Conservation (phyloP, 2,113 vertebrate species). For the Menidia beryllina region DNA sequence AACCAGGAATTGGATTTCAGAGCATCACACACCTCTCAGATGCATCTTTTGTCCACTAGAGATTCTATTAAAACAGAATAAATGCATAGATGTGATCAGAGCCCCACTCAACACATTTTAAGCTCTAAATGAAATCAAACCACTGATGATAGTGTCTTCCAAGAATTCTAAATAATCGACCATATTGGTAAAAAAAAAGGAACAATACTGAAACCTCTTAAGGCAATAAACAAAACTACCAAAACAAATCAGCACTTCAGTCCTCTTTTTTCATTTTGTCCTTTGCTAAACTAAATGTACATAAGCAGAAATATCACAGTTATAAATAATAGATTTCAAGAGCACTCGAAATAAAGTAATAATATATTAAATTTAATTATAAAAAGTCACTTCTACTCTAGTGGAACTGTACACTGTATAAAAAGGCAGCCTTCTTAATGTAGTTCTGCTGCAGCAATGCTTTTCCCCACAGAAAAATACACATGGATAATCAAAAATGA, state of each 20-base stretch:
- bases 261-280: constrained; percentile 61
- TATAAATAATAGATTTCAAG: constrained; percentile 87
- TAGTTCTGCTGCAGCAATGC: constrained; percentile 67
- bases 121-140: neutral
- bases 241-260: constrained; percentile 29
- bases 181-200: constrained; percentile 28
- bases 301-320: constrained; percentile 80
- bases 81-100: constrained; percentile 56
- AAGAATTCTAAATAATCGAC: constrained; percentile 39
- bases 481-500: neutral
- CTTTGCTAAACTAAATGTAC: constrained; percentile 77
- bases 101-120: constrained; percentile 17
- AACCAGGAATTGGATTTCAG: neutral
- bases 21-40: neutral
- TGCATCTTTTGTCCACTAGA: neutral
- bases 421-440: constrained; percentile 78
- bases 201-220: constrained; percentile 46
- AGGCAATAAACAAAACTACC: constrained; percentile 37
- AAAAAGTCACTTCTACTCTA: constrained; percentile 84
- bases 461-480: constrained; percentile 49
- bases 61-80: constrained; percentile 28
- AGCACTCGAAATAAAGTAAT: constrained; percentile 83
- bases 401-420: constrained; percentile 87
- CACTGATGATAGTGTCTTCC: constrained; percentile 24
- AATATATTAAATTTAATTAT: constrained; percentile 96